A percentile compares a stretch with the other conserved stretches of the same genome.
These are phyloP conservation scores for Pandemis cinnamomeana DNA, from an alignment of 2,888 invertebrate genomes.

Conservation along the genomic window DNA sequence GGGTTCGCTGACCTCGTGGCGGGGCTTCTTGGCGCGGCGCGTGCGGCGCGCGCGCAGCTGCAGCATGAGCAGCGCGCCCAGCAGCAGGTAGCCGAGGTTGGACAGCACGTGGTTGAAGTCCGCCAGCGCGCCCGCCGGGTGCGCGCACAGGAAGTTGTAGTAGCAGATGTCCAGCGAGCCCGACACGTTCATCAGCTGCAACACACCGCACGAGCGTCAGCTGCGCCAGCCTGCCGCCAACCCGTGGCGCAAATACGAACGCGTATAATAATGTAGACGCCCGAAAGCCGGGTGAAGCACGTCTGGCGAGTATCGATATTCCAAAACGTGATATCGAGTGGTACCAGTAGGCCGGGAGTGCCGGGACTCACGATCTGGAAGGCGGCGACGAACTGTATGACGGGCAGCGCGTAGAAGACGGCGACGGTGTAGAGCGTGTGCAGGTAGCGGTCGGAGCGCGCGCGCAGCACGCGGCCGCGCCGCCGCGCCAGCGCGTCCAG, in stretches of 20 bases:
- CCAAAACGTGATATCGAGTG: too few species aligned
- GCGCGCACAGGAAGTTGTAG: conserved; percentile 95
- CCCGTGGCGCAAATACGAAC: too few species aligned
- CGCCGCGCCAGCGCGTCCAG: conserved; percentile 74
- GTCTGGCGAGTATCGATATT: too few species aligned
- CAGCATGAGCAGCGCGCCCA: conserved; percentile 91
- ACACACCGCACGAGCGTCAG: neutral
- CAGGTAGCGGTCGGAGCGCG: conserved; percentile 82
- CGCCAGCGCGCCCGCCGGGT: conserved; percentile 89
- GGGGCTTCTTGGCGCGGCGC: conserved; percentile 55
- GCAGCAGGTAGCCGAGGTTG: conserved; percentile 92
- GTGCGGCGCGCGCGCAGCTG: conserved; percentile 82
- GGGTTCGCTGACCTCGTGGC: conserved; percentile 57
- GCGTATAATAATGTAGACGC: too few species aligned
- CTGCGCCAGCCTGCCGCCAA: neutral
- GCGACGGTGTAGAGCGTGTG: conserved; percentile 90
- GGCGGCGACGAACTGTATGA: conserved; percentile 93
- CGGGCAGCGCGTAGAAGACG: conserved; percentile 94
- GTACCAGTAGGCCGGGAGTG: conserved; percentile 40
- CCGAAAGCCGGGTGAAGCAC: too few species aligned
- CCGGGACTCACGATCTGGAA: conserved; percentile 86
- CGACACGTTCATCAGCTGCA: conserved; percentile 88
- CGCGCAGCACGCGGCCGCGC: conserved; percentile 67
- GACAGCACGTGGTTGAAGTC: conserved; percentile 96
- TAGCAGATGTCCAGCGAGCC: conserved; percentile 96